A percentile compares a stretch with the other conserved stretches of the same genome.
Evolutionary conservation across 2,113 vertebrate species (phyloP).

Genomic region (Spilogale gracilis): DNA sequence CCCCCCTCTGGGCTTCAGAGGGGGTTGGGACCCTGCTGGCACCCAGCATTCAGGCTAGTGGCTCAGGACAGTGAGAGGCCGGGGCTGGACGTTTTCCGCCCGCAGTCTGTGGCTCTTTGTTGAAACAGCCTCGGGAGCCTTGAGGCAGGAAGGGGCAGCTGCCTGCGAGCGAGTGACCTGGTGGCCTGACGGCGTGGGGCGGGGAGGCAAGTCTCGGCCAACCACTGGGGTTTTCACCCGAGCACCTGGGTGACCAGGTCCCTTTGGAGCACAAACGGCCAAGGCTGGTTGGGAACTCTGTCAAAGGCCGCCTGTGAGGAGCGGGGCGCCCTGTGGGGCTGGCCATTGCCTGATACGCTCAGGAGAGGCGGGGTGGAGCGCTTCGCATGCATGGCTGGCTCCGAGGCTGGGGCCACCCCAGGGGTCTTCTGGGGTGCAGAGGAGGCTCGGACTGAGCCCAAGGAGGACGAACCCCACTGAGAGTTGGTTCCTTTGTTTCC

Average conservation of each 20-base stretch:
- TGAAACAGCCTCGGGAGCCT: neutral
- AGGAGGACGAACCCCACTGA: neutral
- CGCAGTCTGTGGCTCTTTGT: neutral
- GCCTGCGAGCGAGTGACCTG: neutral
- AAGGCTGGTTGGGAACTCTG: neutral
- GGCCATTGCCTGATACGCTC: rapidly evolving
- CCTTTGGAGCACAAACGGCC: neutral
- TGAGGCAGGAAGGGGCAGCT: neutral
- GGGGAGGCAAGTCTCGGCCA: no score
- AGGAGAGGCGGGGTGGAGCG: neutral
- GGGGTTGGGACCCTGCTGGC: neutral
- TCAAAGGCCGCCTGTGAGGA: rapidly evolving
- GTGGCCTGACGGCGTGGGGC: no score
- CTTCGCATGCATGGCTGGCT: rapidly evolving
- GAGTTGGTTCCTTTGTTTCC: neutral
- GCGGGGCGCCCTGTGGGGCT: rapidly evolving
- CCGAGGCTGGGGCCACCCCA: rapidly evolving
- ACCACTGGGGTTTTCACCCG: neutral
- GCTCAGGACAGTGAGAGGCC: neutral
- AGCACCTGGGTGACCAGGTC: neutral
- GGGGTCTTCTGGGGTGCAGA: no score
- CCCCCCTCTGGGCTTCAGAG: neutral
- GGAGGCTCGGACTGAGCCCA: neutral
- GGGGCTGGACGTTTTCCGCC: neutral
- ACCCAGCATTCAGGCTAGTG: neutral